Evolutionary conservation across 2,113 vertebrate species (phyloP), one percentile per base, ranked within the genome.

Genomic region (Circaetus cinerascens): DNA sequence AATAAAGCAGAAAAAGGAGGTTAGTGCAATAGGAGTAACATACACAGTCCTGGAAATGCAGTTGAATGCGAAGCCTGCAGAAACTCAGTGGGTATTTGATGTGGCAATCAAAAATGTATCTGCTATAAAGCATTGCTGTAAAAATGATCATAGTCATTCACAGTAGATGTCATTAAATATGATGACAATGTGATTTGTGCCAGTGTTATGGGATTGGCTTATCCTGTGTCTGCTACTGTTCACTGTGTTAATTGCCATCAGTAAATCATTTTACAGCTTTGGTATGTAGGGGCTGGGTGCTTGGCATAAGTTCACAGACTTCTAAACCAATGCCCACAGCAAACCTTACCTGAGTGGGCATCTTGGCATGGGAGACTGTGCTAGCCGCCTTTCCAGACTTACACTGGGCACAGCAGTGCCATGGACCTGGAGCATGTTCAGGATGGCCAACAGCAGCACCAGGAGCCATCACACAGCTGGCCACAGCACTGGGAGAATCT

Each of bases 371-470:
- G 1, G 22, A 62, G 55, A 19, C 20, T 55, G 15, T 41, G 56
- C 30, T 45, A 7, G 30, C 23, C 55, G 48, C 34, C 53, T 60
- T 48, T 56, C 25, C 88, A 90, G 34, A 8, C 43, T 36, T 23
- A 43, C 36, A 72, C 5, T 0, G 0, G 23, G 32, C 20, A 50
- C 34, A 53, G 64, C 25, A 48, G 18, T 17, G 27, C 29, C 40
- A 11, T 0, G 12, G 12, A 36, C 41, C 26, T 55, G 29, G 22
- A 82, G 19, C 20, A 6, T 0, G 2, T 79, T 73, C 3, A 1
- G 71, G n/a, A 66, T 14, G 7, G 45, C 8, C 55, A 76, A 18
- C 0, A 1, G n/a, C 56, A 83, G 62, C 9, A 20, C 29, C 40
- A 69, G 83, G 8, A 86, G 5, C 11, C 55, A 68, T 86, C 71